phyloP scores from a whole-genome alignment of 2,113 vertebrate genomes.

The Corydoras maculifer region DNA sequence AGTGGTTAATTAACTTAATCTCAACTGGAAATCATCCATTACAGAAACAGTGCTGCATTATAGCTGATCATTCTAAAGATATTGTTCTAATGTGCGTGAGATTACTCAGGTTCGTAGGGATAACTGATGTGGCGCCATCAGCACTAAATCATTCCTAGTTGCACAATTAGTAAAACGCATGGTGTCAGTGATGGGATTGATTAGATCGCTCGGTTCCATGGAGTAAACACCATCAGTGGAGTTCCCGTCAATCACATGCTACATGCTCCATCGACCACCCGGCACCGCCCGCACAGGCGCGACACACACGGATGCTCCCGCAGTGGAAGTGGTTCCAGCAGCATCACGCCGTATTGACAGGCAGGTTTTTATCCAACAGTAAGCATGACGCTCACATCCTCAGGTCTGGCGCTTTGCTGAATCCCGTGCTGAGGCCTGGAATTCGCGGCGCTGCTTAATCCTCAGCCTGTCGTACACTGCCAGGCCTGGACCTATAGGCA shows the following conservation, averaged over 20 bases:
- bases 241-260: constrained; percentile 26
- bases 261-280: constrained; percentile 6
- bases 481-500: constrained; percentile 22
- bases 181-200: constrained; percentile 19
- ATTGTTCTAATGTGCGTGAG: too few relatives aligned
- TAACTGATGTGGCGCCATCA: neutral
- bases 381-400: constrained; percentile 2
- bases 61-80: too few relatives aligned
- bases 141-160: constrained; percentile 12
- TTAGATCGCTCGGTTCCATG: constrained; percentile 14
- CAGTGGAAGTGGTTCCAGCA: constrained; percentile 18
- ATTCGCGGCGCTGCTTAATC: constrained; percentile 28
- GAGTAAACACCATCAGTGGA: constrained; percentile 27
- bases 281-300: neutral
- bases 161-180: constrained; percentile 24
- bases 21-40: too few relatives aligned
- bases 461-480: constrained; percentile 21
- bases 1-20: too few relatives aligned
- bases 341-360: constrained; percentile 35
- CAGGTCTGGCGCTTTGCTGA: constrained; percentile 22
- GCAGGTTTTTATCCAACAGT: constrained; percentile 2
- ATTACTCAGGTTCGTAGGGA: neutral
- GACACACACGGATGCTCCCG: constrained; percentile 11
- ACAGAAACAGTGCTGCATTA: too few relatives aligned
- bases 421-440: constrained; percentile 25